Evolutionary conservation across 2,888 invertebrate species (phyloP).

Genomic region (Acrobasis suavella): DNA sequence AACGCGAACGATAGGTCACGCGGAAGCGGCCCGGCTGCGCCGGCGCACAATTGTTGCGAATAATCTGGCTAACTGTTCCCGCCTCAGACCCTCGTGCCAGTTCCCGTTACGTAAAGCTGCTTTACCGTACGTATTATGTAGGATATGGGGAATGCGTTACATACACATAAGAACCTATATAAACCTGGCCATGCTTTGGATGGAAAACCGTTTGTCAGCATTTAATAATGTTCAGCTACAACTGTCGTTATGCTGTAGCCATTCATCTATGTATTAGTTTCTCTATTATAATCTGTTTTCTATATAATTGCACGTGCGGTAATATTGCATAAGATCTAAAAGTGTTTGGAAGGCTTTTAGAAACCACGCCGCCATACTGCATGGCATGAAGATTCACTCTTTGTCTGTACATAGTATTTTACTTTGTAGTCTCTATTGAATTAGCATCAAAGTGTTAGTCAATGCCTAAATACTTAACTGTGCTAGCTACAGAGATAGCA

Average conservation of each 20-base stretch:
- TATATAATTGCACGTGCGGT: too few relatives aligned
- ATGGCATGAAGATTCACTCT: too few relatives aligned
- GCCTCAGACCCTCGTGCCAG: conserved; percentile 4
- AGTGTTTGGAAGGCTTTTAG: too few relatives aligned
- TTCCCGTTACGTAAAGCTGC: conserved; percentile 44
- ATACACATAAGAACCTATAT: background rate
- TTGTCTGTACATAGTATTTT: too few relatives aligned
- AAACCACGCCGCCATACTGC: too few relatives aligned
- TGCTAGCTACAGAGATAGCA: too few relatives aligned
- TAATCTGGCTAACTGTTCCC: conserved; percentile 32
- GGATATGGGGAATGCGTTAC: conserved; percentile 13
- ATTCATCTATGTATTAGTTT: too few relatives aligned
- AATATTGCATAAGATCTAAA: too few relatives aligned
- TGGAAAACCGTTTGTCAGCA: background rate
- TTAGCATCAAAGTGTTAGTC: background rate
- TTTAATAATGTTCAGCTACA: background rate
- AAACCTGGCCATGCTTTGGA: background rate
- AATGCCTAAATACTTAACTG: background rate
- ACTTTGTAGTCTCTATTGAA: background rate
- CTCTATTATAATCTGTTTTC: too few relatives aligned
- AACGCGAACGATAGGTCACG: conserved; percentile 32
- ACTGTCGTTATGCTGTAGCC: too few relatives aligned
- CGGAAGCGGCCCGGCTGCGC: conserved; percentile 25
- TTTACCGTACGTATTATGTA: conserved; percentile 19
- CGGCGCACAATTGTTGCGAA: conserved; percentile 27